Base-by-base conservation (phyloP, 2,113 vertebrate genomes). In the Xenopus borealis region DNA sequence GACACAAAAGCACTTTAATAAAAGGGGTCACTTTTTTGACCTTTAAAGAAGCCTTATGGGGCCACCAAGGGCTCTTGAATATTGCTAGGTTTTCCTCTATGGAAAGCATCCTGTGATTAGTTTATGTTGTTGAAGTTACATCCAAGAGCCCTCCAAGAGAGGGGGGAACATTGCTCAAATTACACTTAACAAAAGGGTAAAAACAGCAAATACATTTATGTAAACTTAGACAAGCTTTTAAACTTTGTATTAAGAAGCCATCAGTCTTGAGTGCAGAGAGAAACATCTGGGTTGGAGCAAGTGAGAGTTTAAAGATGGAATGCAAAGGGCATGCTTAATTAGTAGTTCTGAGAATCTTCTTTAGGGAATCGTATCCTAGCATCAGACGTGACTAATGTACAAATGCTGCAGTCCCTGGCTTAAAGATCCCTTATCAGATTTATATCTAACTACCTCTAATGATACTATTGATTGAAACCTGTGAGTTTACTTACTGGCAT, bases 361-460 rank as follows among this genome's bases (percentile, higher is more conserved):
- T 7, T 5, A 27, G 19, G 65, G 65, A 33, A 40, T 18, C 1
- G 6, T 23, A 61, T 27, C 64, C 55, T 13, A 12, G 52, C 61
- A 53, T 75, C 55, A 75, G 52, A 68, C 57, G 67, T 75, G 66
- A 68, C 53, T 62, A 61, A 62, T 68, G 55, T 75, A 46, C 17
- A 58, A 62, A 13, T 27, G 27, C 9, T n/a, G 23, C 23, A 27
- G 1, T 27, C 23, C 23, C 72, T 46, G 55, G 64, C 52, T 64
- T 50, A 33, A 68, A 68, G 67, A n/a, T 57, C 61, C 55, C 30
- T 33, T 68, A 50, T 50, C 65, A 19, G 65, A 45, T 30, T 68
- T 75, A 55, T 40, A 33, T 68, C 23, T 19, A 20, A 66, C 2
- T 30, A 14, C 44, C 16, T 13, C 53, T 68, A 59, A 33, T 68